Evolutionary conservation across 2,797 vertebrate genomes (phyloP).

Genomic region (Coracias cyanogaster): DNA sequence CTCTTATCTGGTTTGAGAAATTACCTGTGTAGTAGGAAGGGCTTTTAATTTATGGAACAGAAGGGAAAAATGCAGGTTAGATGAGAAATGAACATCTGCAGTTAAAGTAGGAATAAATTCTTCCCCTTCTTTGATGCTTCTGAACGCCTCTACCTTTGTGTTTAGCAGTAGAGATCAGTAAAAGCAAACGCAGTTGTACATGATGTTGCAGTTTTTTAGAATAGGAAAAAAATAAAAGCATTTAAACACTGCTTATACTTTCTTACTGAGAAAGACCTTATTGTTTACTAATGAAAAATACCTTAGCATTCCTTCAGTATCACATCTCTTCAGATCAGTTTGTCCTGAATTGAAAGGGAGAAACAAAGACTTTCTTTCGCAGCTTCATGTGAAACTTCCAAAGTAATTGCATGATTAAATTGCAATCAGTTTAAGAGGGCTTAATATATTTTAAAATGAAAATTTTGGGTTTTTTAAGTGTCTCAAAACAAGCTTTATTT

Average conservation of each 20-base stretch:
- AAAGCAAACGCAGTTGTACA: not conserved
- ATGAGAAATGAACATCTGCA: not conserved
- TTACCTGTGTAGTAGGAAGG: not conserved
- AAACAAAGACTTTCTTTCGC: constrained; percentile 39
- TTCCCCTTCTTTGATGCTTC: not conserved
- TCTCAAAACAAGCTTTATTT: not conserved
- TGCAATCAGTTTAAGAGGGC: not conserved
- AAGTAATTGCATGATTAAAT: constrained; percentile 28
- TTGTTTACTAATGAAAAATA: constrained; percentile 40
- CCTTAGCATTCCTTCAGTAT: constrained; percentile 1
- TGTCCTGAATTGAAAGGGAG: not conserved
- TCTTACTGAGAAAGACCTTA: constrained; percentile 33
- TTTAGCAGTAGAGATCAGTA: not conserved
- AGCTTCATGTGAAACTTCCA: constrained; percentile 45
- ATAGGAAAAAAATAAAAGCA: not conserved
- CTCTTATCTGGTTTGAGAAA: not conserved
- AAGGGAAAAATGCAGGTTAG: not conserved
- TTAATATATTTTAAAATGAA: not conserved
- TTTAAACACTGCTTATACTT: not conserved
- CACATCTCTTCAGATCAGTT: constrained; percentile 24
- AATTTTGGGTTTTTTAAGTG: too few relatives aligned
- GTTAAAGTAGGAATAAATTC: not conserved
- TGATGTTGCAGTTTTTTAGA: not conserved
- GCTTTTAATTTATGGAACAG: not conserved
- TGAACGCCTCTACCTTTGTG: not conserved